Base-by-base conservation (phyloP, 2,113 vertebrate species). In the Pleuronectes platessa region DNA sequence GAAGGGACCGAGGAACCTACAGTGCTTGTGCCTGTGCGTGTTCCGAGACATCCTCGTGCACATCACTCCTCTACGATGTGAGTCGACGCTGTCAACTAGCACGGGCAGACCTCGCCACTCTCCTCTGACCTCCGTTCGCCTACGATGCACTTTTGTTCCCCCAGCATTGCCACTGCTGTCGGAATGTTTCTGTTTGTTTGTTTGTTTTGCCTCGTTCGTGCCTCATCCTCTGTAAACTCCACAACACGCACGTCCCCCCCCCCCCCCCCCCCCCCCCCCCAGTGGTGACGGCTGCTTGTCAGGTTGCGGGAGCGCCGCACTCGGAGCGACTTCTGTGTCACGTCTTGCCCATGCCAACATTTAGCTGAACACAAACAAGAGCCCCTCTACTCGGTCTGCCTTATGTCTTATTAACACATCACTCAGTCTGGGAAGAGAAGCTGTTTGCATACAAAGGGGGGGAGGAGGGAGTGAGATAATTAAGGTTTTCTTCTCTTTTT, bases 401-500 rank as follows among this genome's bases (percentile, higher is more conserved):
- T 88, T 67, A 76, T 79, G 70, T 85, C 78, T 81, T 79, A 78
- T 86, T 84, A 73, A 81, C 74, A 77, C 64, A 82, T 84, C 61
- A 63, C 72, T 74, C 70, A 40, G 69, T 70, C 35, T 49, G 58
- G 42, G 56, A 69, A 80, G 26, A 31, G 54, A 51, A 68, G 66
- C 62, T 83, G 60, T 82, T 66, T 71, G 74, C 53, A 78, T 74
- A 40, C 70, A 83, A 61, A 13, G 14, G 51, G 35, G 65, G 37
- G 61, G 18, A 47, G 55, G 71, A 67, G 24, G 55, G 71, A 63
- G 21, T 18, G 20, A 27, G 45, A 11, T 0, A 13, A 23, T 55
- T 42, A 13, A 21, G 27, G 49, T 42, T 40, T 40, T 40, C 31
- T 31, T 42, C 40, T 37, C 35, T 9, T n/a, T 15, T 58, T 61